A percentile compares a stretch with the other conserved stretches of the same genome.
These are phyloP conservation scores for Paedocypris sp. DNA, from an alignment of 2,113 vertebrate species.

Conservation along the genomic window DNA sequence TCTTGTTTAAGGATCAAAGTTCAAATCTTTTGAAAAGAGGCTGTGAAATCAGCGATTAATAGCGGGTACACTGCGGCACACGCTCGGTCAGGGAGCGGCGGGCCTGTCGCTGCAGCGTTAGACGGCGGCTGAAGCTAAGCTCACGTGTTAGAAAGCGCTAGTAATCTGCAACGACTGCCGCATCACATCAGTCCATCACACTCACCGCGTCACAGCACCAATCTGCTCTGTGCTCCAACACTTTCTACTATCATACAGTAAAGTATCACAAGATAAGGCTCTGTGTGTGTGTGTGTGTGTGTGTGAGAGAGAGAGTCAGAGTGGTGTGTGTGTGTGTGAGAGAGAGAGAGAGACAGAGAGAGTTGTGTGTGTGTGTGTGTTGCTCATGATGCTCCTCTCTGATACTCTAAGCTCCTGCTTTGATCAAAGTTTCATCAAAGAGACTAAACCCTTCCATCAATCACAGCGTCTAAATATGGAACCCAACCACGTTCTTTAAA, in stretches of 20 bases:
- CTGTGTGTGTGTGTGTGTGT: background rate
- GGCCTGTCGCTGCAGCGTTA: too few relatives aligned
- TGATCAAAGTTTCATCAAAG: conserved; percentile 45
- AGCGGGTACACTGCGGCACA: conserved; percentile 46
- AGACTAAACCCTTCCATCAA: conserved; percentile 33
- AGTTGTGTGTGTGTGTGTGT: background rate
- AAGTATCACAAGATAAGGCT: too few relatives aligned
- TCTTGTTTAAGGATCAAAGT: conserved; percentile 59
- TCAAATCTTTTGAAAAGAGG: conserved; percentile 49
- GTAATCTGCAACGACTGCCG: too few relatives aligned
- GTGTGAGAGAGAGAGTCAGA: too few relatives aligned
- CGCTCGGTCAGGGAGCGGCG: too few relatives aligned
- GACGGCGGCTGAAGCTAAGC: too few relatives aligned
- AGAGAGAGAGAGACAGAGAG: background rate
- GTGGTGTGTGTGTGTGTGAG: background rate
- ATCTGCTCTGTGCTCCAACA: too few relatives aligned
- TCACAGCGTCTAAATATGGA: conserved; percentile 37
- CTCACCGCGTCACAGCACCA: too few relatives aligned
- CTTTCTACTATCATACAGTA: too few relatives aligned
- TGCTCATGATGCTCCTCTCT: background rate
- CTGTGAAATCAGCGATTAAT: conserved; percentile 60
- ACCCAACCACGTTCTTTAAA: conserved; percentile 13
- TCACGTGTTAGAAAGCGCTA: too few relatives aligned
- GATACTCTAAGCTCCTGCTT: conserved; percentile 25
- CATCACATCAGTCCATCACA: too few relatives aligned